Evolutionary conservation across 2,888 invertebrate genomes (phyloP).

Genomic region (Itoplectis maculator): DNA sequence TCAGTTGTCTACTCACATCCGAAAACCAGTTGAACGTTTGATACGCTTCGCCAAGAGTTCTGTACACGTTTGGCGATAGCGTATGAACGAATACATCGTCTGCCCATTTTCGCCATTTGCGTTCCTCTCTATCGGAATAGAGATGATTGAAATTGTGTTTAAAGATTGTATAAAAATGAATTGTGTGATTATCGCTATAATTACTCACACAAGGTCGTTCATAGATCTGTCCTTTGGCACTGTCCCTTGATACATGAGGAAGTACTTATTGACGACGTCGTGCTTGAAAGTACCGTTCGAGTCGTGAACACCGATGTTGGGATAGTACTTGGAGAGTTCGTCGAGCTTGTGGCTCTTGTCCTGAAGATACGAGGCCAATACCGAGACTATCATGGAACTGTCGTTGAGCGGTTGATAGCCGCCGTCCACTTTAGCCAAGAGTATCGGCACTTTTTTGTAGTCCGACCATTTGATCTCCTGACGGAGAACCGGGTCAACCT

Average conservation of each 20-base stretch:
- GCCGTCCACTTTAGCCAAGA: constrained; percentile 90
- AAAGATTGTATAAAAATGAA: no score
- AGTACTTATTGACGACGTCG: constrained; percentile 95
- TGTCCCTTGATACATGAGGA: constrained; percentile 91
- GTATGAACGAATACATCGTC: constrained; percentile 96
- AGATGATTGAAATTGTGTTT: constrained; percentile 18
- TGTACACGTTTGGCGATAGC: constrained; percentile 98
- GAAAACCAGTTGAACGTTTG: constrained; percentile 98
- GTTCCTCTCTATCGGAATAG: constrained; percentile 90
- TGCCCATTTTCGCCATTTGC: constrained; percentile 98
- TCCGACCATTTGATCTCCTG: constrained; percentile 96
- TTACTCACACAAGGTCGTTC: constrained; percentile 87
- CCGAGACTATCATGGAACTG: constrained; percentile 96
- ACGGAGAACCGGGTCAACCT: constrained; percentile 97
- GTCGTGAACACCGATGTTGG: constrained; percentile 89
- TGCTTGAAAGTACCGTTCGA: constrained; percentile 88
- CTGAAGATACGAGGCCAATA: constrained; percentile 91
- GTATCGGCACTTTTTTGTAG: constrained; percentile 97
- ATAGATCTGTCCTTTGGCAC: constrained; percentile 85
- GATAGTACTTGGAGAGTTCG: constrained; percentile 92
- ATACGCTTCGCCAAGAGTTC: constrained; percentile 93
- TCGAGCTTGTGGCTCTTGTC: constrained; percentile 87
- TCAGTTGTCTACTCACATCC: constrained; percentile 83
- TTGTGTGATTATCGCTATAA: neutral
- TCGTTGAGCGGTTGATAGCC: constrained; percentile 96